Conservation (phyloP, 2,888 invertebrate genomes). For the Pantelozetes paolii region DNA sequence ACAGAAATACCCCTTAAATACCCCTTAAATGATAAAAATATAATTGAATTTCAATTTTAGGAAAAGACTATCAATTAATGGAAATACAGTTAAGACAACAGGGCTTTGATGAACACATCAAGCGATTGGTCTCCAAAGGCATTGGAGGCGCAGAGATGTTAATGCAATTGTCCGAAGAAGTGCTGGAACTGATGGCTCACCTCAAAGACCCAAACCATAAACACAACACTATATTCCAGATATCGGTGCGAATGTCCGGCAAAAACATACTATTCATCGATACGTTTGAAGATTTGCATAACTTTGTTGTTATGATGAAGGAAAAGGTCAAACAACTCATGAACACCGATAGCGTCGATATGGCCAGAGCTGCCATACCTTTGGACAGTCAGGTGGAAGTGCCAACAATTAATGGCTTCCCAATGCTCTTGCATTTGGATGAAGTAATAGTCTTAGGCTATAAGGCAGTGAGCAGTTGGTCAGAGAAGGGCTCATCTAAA, state of each 20-base stretch:
- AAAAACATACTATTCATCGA: slow-evolving; percentile 32
- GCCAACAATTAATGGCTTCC: slow-evolving; percentile 30
- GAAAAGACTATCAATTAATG: slow-evolving; percentile 15
- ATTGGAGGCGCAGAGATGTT: neutral
- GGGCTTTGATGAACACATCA: slow-evolving; percentile 28
- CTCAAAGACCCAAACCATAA: slow-evolving; percentile 14
- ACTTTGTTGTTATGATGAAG: neutral
- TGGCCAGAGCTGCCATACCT: neutral
- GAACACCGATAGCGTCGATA: slow-evolving; percentile 5
- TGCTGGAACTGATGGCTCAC: slow-evolving; percentile 19
- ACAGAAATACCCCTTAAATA: no score
- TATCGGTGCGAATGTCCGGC: slow-evolving; percentile 24
- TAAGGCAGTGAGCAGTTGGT: neutral
- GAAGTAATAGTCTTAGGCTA: neutral
- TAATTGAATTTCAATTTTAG: slow-evolving; percentile 5
- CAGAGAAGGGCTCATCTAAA: neutral
- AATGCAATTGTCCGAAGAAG: slow-evolving; percentile 16
- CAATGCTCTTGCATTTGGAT: slow-evolving; percentile 24
- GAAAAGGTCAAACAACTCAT: neutral
- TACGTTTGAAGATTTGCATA: slow-evolving; percentile 34
- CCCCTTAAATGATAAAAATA: no score
- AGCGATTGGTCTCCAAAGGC: slow-evolving; percentile 16
- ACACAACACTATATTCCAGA: neutral
- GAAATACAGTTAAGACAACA: slow-evolving; percentile 31
- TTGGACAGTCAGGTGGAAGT: slow-evolving; percentile 31